Evolutionary conservation across 2,113 vertebrate genomes (phyloP).

Genomic region (Phyllostomus discolor): DNA sequence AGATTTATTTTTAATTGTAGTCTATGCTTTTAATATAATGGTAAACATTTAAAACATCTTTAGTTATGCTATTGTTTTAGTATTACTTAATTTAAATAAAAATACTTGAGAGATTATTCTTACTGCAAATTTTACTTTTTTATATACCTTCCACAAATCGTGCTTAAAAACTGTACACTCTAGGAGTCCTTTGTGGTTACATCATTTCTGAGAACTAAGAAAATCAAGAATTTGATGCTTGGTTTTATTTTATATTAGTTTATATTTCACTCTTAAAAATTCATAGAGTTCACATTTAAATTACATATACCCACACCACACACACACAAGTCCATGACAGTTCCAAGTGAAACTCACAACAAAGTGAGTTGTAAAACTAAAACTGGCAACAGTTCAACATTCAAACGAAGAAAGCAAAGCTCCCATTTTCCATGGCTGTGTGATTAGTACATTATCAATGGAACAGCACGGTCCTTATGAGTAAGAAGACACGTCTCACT

Average conservation of each 20-base stretch:
- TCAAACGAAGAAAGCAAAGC: slow-evolving; percentile 21
- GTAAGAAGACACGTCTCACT: neutral
- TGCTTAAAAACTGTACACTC: neutral
- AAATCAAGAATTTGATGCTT: neutral
- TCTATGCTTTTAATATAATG: neutral
- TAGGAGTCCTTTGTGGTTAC: neutral
- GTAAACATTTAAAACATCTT: slow-evolving; percentile 10
- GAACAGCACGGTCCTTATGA: neutral
- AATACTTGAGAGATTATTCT: neutral
- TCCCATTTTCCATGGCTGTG: neutral
- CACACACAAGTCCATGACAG: neutral
- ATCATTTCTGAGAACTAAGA: neutral
- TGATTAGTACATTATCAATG: neutral
- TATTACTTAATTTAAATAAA: slow-evolving; percentile 5
- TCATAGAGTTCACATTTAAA: slow-evolving; percentile 33
- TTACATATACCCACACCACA: neutral
- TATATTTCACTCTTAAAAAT: slow-evolving; percentile 15
- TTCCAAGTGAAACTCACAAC: neutral
- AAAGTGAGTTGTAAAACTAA: slow-evolving; percentile 7
- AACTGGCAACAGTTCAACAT: neutral
- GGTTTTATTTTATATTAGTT: neutral
- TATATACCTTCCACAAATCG: neutral
- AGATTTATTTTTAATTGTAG: slow-evolving; percentile 6
- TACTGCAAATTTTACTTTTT: slow-evolving; percentile 12
- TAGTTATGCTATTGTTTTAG: neutral